Percentiles rank a stretch among this genome's conserved stretches.
phyloP scores from a whole-genome alignment of 92 coral and sea anemone genomes.

The Phenganax marumi region DNA sequence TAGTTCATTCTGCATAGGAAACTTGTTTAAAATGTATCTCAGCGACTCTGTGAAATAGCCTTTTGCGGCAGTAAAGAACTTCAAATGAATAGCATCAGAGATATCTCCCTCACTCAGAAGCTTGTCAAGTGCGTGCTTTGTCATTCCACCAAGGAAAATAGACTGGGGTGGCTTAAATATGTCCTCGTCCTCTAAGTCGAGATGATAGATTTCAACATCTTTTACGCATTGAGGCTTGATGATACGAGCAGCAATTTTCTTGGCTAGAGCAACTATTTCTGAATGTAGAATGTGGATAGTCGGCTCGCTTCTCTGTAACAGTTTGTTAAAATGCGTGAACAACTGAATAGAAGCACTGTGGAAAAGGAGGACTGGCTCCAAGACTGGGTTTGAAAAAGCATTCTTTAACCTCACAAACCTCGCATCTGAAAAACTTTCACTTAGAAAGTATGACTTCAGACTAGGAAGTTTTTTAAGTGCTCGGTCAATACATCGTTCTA shows the following conservation, averaged over 20 bases:
- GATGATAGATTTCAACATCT: constrained; percentile 26
- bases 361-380: constrained; percentile 50
- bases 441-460: constrained; percentile 43
- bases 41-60: constrained; percentile 26
- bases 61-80: constrained; percentile 24
- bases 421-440: constrained; percentile 46
- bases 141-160: constrained; percentile 37
- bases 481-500: constrained; percentile 53
- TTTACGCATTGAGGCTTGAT: constrained; percentile 30
- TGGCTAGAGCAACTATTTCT: constrained; percentile 42
- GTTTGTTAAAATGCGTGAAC: constrained; percentile 50
- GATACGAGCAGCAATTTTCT: constrained; percentile 40
- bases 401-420: constrained; percentile 49
- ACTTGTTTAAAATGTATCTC: neutral
- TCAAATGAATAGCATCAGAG: constrained; percentile 1
- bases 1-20: constrained; percentile 23
- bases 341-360: constrained; percentile 51
- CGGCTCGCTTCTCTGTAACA: constrained; percentile 55
- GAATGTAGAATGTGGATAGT: constrained; percentile 37
- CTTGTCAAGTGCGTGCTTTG: constrained; percentile 44
- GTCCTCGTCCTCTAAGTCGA: constrained; percentile 33
- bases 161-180: constrained; percentile 32
- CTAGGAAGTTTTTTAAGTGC: constrained; percentile 50
- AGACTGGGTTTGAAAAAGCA: constrained; percentile 40
- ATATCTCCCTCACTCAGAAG: constrained; percentile 41